Evolutionary conservation across 2,797 vertebrate genomes (phyloP).

Genomic region (Eutrigla gurnardus): DNA sequence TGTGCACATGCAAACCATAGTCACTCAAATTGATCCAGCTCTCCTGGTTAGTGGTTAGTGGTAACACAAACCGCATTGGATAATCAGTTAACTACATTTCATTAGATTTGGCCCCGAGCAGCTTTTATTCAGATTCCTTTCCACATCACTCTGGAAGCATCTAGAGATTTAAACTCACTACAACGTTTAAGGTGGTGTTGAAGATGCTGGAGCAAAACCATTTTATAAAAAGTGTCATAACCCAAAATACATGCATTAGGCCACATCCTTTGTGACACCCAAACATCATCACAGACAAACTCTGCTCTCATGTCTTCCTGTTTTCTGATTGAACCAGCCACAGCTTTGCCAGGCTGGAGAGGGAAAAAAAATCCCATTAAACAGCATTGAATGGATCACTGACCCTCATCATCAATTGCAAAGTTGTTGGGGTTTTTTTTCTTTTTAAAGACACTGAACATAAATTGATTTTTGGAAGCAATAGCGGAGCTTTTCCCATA

Average conservation of each 20-base stretch:
- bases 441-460: slow-evolving; percentile 6
- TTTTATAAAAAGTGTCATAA: slow-evolving; percentile 30
- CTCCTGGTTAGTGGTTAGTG: neutral
- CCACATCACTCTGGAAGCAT: slow-evolving; percentile 3
- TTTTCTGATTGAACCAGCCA: slow-evolving; percentile 21
- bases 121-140: neutral
- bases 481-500: neutral
- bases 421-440: slow-evolving; percentile 24
- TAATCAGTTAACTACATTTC: neutral
- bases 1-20: no score
- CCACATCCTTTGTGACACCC: slow-evolving; percentile 33
- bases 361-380: slow-evolving; percentile 25
- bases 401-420: slow-evolving; percentile 37
- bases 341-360: slow-evolving; percentile 11
- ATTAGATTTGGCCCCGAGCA: neutral
- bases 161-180: slow-evolving; percentile 3
- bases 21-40: no score
- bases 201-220: slow-evolving; percentile 32
- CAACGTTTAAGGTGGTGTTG: slow-evolving; percentile 24
- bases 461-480: slow-evolving; percentile 37
- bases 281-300: slow-evolving; percentile 41
- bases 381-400: slow-evolving; percentile 24
- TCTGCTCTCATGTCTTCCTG: slow-evolving; percentile 17
- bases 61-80: neutral
- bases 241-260: slow-evolving; percentile 35